Conservation (phyloP, 2,113 vertebrate species). For the Myotis brandtii region DNA sequence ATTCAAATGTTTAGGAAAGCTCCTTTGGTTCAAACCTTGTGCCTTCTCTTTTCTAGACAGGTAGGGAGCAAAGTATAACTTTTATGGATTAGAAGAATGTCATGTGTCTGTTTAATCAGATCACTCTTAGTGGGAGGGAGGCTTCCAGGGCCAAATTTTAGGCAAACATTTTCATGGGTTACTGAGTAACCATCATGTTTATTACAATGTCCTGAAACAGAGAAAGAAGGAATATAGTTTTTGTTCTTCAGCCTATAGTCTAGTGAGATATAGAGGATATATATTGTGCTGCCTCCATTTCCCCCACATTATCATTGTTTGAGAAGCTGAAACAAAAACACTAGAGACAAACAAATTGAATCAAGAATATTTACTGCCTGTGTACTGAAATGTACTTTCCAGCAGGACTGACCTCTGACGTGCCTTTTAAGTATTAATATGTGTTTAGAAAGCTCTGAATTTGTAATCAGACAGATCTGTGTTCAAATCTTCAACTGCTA, state of each 20-base stretch:
- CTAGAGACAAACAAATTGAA: background rate
- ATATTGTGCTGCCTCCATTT: background rate
- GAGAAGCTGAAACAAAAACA: conserved; percentile 17
- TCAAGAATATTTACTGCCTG: background rate
- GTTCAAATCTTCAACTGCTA: background rate
- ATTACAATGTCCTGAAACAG: background rate
- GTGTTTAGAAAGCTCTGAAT: conserved; percentile 33
- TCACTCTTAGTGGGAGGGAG: background rate
- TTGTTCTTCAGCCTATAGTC: background rate
- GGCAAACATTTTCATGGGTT: background rate
- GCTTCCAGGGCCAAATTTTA: background rate
- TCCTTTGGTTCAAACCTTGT: conserved; percentile 1
- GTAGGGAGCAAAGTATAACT: conserved; percentile 18
- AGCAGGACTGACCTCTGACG: background rate
- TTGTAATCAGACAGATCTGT: conserved; percentile 10
- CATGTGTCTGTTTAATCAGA: conserved; percentile 12
- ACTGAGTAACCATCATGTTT: background rate
- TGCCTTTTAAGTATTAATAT: background rate
- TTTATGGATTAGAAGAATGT: background rate
- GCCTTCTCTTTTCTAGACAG: background rate
- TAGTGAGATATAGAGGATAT: conserved; percentile 24
- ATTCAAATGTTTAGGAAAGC: background rate
- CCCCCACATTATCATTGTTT: background rate
- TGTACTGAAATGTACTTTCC: conserved; percentile 3
- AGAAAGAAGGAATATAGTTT: background rate